Evolutionary conservation across 2,113 vertebrate genomes (phyloP).

Genomic region (Urocolius indicus): DNA sequence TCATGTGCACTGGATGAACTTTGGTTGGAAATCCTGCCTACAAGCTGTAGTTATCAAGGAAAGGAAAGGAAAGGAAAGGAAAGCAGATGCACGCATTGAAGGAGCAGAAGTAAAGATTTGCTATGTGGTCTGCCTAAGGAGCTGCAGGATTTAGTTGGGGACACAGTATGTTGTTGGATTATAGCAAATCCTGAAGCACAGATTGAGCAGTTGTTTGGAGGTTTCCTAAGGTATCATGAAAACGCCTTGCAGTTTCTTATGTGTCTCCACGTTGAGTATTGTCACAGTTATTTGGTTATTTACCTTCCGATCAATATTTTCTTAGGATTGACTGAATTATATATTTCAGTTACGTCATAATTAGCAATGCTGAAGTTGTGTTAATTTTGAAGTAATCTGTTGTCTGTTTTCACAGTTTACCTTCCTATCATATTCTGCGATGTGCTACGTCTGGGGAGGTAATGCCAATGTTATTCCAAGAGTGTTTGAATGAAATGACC

Average conservation of each 20-base stretch:
- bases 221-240: not conserved
- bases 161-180: not conserved
- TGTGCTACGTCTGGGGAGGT: not conserved
- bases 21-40: not conserved
- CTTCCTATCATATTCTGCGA: not conserved
- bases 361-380: not conserved
- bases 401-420: not conserved
- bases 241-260: not conserved
- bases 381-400: not conserved
- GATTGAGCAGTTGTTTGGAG: not conserved
- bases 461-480: not conserved
- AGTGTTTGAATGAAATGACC: not conserved
- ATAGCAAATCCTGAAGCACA: not conserved
- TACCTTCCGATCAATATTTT: not conserved
- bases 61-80: not conserved
- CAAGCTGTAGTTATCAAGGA: not conserved
- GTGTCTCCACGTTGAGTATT: not conserved
- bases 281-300: not conserved
- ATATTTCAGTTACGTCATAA: not conserved
- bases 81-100: accelerated
- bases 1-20: not conserved
- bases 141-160: not conserved
- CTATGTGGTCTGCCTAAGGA: not conserved
- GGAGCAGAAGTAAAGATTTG: not conserved
- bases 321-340: not conserved